Evolutionary conservation across 2,888 invertebrate species (phyloP), one percentile per base, ranked within the genome.

Genomic region (Andrena fulva): DNA sequence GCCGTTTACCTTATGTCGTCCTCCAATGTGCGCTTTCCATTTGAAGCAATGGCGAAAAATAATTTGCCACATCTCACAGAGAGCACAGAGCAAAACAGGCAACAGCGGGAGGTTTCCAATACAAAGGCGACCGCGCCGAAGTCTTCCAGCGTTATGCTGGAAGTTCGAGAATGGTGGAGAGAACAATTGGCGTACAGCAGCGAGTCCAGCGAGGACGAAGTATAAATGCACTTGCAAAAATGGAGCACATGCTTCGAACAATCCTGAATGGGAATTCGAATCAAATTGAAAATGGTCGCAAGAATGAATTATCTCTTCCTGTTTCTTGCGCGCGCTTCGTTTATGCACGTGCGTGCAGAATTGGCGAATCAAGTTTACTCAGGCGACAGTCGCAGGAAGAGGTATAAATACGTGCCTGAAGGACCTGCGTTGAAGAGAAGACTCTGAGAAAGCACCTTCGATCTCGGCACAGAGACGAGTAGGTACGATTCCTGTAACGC

Each of bases 81-180:
- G 88, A 93, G 93, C 69, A 91, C 93, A 3, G 95, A 95, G 85
- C 93, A 93, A 31, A 89, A 72, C 67, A 87, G 85, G 68, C 93
- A 94, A 84, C 94, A 94, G 1, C 92, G 94, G 82, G 95, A 95
- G 87, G 92, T 93, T 7, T 90, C 94, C 31, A 94, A 93, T 78
- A 94, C 94, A 78, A 95, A 95, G 92, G 85, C 94, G 79, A 83
- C 91, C 6, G 88, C 91, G 66, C 95, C 95, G 33, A 95, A 95
- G 92, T 93, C 95, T 50, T 94, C 95, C 4, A 95, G 94, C 84
- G 94, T 95, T 2, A 95, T 97, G 88, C 95, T 96, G 89, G 98
- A 98, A 94, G 97, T 98, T 77, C 96, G 96, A 90, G 96, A 97
- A 90, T 98, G 98, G 98, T 98, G 98, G 98, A 96, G 96, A 90